Evolutionary conservation across 1,140 invertebrate species (phyloP).

Genomic region (Bombus superbus): DNA sequence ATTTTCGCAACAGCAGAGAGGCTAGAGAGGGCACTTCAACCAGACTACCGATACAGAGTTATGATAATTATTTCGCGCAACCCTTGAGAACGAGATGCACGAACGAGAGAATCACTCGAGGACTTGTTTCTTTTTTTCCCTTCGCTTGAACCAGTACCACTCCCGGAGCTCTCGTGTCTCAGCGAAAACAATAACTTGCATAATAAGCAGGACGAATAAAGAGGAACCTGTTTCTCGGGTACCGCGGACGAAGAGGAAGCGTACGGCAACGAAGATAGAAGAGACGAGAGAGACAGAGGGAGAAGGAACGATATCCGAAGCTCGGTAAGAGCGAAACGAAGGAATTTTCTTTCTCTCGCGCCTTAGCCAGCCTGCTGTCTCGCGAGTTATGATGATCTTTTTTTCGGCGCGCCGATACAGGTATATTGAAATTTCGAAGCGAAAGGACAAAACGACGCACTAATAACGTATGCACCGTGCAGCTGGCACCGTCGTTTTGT

Average conservation of each 20-base stretch:
- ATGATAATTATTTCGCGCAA: conserved; percentile 53
- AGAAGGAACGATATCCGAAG: conserved; percentile 8
- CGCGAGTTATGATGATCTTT: conserved; percentile 49
- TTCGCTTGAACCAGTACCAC: conserved; percentile 49
- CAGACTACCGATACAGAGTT: conserved; percentile 41
- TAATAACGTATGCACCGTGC: conserved; percentile 66
- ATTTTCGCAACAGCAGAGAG: conserved; percentile 21
- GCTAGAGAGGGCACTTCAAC: conserved; percentile 12
- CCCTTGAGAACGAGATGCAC: conserved; percentile 42
- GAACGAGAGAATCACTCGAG: conserved; percentile 47
- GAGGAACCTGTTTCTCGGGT: conserved; percentile 65
- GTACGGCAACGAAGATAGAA: conserved; percentile 18
- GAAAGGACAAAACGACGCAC: conserved; percentile 50
- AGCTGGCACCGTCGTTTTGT: conserved; percentile 69
- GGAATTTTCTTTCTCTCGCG: conserved; percentile 34
- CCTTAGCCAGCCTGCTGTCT: conserved; percentile 13
- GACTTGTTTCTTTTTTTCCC: conserved; percentile 48
- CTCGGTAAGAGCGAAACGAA: conserved; percentile 30
- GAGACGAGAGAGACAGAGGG: conserved; percentile 2
- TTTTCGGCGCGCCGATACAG: conserved; percentile 19
- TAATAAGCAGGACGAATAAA: conserved; percentile 63
- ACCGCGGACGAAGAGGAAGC: neutral
- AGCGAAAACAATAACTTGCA: conserved; percentile 70
- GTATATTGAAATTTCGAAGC: conserved; percentile 40
- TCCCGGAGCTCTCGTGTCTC: conserved; percentile 56